These are phyloP conservation scores for Pentalonia nigronervosa DNA, from an alignment of 1,140 invertebrate species.

Conservation along the genomic window DNA sequence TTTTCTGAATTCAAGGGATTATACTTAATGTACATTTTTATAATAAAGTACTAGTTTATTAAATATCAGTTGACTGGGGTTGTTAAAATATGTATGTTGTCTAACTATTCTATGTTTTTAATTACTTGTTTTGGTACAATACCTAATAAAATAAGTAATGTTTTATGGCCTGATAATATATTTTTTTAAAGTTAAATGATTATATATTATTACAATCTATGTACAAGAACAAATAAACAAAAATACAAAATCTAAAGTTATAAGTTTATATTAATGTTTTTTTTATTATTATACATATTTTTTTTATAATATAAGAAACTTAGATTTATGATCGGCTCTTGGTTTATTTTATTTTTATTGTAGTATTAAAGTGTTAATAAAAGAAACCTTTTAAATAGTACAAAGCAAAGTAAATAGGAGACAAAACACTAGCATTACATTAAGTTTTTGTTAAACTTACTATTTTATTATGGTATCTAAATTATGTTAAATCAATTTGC, in stretches of 20 bases:
- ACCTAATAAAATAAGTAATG: not conserved
- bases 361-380: not conserved
- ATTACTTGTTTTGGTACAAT: not conserved
- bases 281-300: not conserved
- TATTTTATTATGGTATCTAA: slow-evolving; percentile 15
- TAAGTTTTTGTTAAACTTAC: slow-evolving; percentile 23
- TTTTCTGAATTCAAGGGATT: not conserved
- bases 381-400: slow-evolving; percentile 32
- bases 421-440: not conserved
- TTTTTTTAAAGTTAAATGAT: not conserved
- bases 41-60: not conserved
- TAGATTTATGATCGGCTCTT: not conserved
- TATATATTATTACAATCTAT: not conserved
- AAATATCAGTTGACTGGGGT: not conserved
- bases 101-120: slow-evolving; percentile 36
- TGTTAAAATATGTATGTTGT: slow-evolving; percentile 25
- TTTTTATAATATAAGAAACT: not conserved
- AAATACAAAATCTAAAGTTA: slow-evolving; percentile 2
- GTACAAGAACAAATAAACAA: slow-evolving; percentile 18
- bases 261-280: not conserved
- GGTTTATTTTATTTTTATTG: not conserved
- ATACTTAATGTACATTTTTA: slow-evolving; percentile 15
- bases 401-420: slow-evolving; percentile 25
- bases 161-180: not conserved
- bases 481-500: not conserved